Evolutionary conservation across 2,113 vertebrate genomes (phyloP), one percentile per base, ranked within the genome.

Genomic region (Percina caprodes): DNA sequence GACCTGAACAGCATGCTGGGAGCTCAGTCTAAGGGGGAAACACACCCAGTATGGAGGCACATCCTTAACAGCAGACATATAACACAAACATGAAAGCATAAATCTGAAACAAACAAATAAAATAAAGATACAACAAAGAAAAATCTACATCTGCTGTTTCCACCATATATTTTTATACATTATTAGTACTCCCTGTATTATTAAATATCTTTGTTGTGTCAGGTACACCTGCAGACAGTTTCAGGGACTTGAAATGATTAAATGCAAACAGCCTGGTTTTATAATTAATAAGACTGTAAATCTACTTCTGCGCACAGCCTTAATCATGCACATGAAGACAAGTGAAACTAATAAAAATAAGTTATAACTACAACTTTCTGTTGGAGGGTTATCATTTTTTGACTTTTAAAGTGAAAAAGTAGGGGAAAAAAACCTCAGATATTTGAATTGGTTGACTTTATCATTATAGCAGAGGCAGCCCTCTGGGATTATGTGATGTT

Each of bases 1-100:
- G 82, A 82, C 69, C 65, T 67, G 70, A 66, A 55, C 1, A 6
- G 88, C 89, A 81, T 90, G 87, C 86, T 87, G 87, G 79, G 84
- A 91, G 63, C 79, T 88, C 65, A 65, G 69, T 70, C 82, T 72
- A 86, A 83, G 79, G 79, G 79, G 72, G 59, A 63, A 86, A 81
- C 72, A 69, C 56, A 61, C 84, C 84, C 86, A 39, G 69, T 51
- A 33, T 13, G 51, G 23, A 62, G 56, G 51, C 51, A 2, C 45
- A n/a, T 52, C 52, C 67, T 59, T 48, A 59, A 61, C 69, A 76
- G 52, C 48, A 73, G 61, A 76, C 45, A 24, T 11, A 52, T 39
- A 82, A 69, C 54, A 73, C 63, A 21, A 69, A 69, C 13, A 70
- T 49, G 1, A 48, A 59, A 68, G 11, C 13, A 56, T 13, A 45